These are phyloP conservation scores for Bombus affinis DNA, from an alignment of 1,140 invertebrate species.

Conservation along the genomic window DNA sequence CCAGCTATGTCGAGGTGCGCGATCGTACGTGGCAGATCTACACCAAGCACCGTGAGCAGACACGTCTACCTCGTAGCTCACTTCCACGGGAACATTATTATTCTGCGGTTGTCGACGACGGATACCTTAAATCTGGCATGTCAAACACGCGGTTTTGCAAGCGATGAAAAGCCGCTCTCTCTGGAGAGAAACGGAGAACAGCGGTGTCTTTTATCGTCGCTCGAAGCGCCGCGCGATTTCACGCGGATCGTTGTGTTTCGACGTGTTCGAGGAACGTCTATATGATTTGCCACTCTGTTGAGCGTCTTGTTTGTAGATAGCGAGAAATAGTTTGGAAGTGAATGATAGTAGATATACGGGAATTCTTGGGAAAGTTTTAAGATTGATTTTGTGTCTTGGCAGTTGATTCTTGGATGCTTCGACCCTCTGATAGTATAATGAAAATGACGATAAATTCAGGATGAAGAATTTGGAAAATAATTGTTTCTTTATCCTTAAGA, in stretches of 20 bases:
- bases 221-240: neutral
- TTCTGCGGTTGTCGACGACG: slow-evolving; percentile 57
- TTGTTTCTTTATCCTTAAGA: neutral
- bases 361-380: neutral
- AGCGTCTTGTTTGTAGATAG: no score
- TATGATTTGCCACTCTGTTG: no score
- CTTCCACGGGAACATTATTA: slow-evolving; percentile 53
- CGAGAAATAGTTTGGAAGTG: no score
- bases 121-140: slow-evolving; percentile 68
- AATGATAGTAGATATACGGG: neutral
- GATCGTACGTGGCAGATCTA: slow-evolving; percentile 34
- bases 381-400: no score
- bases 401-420: neutral
- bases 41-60: slow-evolving; percentile 43
- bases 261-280: neutral
- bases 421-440: neutral
- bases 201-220: slow-evolving; percentile 48
- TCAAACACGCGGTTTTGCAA: slow-evolving; percentile 56
- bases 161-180: slow-evolving; percentile 20
- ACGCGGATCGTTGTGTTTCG: neutral
- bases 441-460: neutral
- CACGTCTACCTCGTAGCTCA: slow-evolving; percentile 44
- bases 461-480: neutral
- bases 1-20: slow-evolving; percentile 24
- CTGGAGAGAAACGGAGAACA: neutral